phyloP scores from a whole-genome alignment of 2,888 invertebrate genomes.

The Pollenia griseotomentosa region DNA sequence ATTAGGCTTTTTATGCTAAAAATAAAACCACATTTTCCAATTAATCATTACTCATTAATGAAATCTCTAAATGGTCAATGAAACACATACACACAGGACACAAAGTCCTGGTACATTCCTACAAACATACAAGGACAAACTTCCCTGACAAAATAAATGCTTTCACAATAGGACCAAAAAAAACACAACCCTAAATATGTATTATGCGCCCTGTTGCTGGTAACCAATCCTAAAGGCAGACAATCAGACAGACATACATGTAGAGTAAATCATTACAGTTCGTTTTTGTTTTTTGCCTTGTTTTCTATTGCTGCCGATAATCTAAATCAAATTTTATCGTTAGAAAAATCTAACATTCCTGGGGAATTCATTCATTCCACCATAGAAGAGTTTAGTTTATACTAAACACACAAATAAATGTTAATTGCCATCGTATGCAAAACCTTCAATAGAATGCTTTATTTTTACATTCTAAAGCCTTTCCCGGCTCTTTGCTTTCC shows the following conservation, averaged over 20 bases:
- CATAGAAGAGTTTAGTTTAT: constrained; percentile 4
- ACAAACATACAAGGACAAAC: not conserved
- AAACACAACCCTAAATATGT: constrained; percentile 19
- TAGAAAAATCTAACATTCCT: constrained; percentile 45
- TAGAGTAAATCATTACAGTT: constrained; percentile 37
- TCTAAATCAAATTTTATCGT: constrained; percentile 71
- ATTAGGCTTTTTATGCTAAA: constrained; percentile 31
- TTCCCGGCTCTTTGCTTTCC: not conserved
- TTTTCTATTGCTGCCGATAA: constrained; percentile 58
- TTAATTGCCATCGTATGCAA: constrained; percentile 68
- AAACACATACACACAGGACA: constrained; percentile 37
- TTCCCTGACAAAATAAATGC: not conserved
- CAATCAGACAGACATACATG: constrained; percentile 6
- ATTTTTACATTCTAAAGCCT: not conserved
- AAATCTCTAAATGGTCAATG: constrained; percentile 64
- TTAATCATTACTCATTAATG: constrained; percentile 71
- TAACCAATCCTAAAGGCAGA: not conserved
- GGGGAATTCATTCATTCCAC: constrained; percentile 36
- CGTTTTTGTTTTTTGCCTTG: constrained; percentile 8
- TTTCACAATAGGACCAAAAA: not conserved
- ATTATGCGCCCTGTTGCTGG: constrained; percentile 18
- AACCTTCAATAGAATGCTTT: constrained; percentile 29
- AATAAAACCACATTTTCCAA: constrained; percentile 68
- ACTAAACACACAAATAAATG: constrained; percentile 43
- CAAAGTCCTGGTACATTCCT: not conserved